Evolutionary conservation across 2,797 vertebrate species (phyloP), one percentile per base, ranked within the genome.

Genomic region (Sebastiscus albofasciatus): DNA sequence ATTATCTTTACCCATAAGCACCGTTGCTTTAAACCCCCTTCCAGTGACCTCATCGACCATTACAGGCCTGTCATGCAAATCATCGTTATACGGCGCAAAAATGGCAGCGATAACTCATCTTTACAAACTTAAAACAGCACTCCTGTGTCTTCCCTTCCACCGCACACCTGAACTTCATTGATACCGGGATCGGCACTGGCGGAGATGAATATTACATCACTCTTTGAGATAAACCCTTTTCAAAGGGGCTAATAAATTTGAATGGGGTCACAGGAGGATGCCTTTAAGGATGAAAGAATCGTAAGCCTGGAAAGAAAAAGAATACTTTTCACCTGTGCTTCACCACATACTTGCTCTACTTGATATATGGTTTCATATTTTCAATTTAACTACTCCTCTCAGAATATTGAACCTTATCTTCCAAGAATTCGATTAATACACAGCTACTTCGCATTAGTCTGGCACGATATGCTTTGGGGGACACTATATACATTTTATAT

Each of bases 31-130:
- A 87, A 87, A 85, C 73, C 80, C 54, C 70, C 69, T 76, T 46
- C 81, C 68, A 33, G 80, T 93, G 89, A 93, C 88, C 86, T 92
- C 89, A 89, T 81, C 62, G n/a, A 52, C 84, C 55, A 73, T 75
- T 81, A 75, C 77, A n/a, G 81, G 65, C 79, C 85, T 85, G 77
- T 83, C 87, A 70, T 87, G 85, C 86, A 91, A 93, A 89, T 89
- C 91, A 89, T 76, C 80, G 79, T 82, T 78, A 85, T 82, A 73
- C 5, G 2, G 72, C 12, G 6, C 49, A 88, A 62, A 85, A 81
- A 85, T 72, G 54, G 58, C 34, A 55, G 75, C 49, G 42, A 64
- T 91, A 87, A 85, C 65, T 90, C 81, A 88, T 82, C 70, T 56
- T 13, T 61, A 16, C 67, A 72, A 81, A 89, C 71, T 68, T 80